Percentiles rank a stretch among this genome's conserved stretches.
These are phyloP conservation scores for Sipha maydis DNA, from an alignment of 2,888 invertebrate genomes.

Conservation along the genomic window DNA sequence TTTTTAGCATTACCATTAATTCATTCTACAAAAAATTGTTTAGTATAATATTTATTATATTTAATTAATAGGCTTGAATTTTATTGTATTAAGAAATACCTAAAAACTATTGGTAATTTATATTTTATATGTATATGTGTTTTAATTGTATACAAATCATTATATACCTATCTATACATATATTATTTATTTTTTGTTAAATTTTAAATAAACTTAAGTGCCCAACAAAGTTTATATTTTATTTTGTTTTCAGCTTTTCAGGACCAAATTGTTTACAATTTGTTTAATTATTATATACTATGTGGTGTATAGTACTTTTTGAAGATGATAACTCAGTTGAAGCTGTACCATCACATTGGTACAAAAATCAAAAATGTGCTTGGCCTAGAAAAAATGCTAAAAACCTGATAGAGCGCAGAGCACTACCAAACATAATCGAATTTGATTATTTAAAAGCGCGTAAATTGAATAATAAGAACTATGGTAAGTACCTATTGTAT, in stretches of 20 bases:
- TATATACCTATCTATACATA: no score
- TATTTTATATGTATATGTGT: background rate
- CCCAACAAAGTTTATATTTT: no score
- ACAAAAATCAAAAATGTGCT: no score
- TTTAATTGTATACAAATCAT: no score
- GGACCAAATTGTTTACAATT: no score
- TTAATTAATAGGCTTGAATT: background rate
- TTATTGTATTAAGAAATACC: slow-evolving; percentile 4
- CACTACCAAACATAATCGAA: slow-evolving; percentile 11
- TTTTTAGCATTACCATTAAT: background rate
- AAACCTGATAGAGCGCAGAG: background rate
- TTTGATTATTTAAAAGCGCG: slow-evolving; percentile 15
- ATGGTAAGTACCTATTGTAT: slow-evolving; percentile 25
- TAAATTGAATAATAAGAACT: background rate
- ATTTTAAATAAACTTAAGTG: no score
- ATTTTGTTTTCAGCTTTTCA: no score
- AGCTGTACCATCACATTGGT: slow-evolving; percentile 20
- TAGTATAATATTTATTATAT: background rate
- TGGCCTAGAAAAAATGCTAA: slow-evolving; percentile 24
- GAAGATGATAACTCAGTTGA: slow-evolving; percentile 15
- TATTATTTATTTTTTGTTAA: background rate
- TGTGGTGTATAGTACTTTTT: slow-evolving; percentile 17
- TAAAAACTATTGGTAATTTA: background rate
- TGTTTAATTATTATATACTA: background rate
- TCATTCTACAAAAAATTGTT: slow-evolving; percentile 7